Evolutionary conservation across 2,113 vertebrate genomes (phyloP).

Genomic region (Seriola dumerili): DNA sequence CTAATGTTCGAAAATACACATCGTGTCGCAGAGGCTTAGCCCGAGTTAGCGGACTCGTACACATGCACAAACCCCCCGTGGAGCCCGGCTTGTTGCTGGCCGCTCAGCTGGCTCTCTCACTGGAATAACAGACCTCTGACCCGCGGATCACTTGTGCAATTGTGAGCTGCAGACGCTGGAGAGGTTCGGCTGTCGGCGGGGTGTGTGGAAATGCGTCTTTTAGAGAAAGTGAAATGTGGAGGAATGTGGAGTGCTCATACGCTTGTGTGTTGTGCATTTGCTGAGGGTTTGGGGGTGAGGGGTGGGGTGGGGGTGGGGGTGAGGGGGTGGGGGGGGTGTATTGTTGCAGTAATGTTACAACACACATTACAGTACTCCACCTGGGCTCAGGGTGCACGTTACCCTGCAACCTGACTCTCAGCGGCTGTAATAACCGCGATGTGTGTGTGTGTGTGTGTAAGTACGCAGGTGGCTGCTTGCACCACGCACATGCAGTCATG

Average conservation of each 20-base stretch:
- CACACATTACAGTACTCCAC: slow-evolving; percentile 48
- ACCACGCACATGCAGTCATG: slow-evolving; percentile 22
- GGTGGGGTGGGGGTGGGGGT: slow-evolving; percentile 1
- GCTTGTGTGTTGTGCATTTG: slow-evolving; percentile 1
- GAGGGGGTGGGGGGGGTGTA: neutral
- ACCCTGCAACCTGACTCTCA: slow-evolving; percentile 69
- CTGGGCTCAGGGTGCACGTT: slow-evolving; percentile 55
- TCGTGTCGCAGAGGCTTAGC: neutral
- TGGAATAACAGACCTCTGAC: slow-evolving; percentile 80
- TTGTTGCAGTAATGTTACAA: slow-evolving; percentile 27
- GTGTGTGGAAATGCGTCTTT: slow-evolving; percentile 62
- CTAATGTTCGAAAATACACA: slow-evolving; percentile 43
- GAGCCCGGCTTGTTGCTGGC: slow-evolving; percentile 16
- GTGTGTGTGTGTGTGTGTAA: neutral
- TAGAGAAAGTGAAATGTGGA: slow-evolving; percentile 53
- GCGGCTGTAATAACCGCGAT: slow-evolving; percentile 30
- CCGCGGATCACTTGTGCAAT: slow-evolving; percentile 32
- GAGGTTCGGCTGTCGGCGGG: slow-evolving; percentile 45
- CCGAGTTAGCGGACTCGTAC: slow-evolving; percentile 17
- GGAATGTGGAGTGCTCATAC: slow-evolving; percentile 37
- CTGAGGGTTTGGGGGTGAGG: no score
- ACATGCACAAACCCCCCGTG: slow-evolving; percentile 14
- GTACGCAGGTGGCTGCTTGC: slow-evolving; percentile 50
- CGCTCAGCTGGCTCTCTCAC: slow-evolving; percentile 62
- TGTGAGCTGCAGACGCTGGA: slow-evolving; percentile 32